Base-by-base conservation (phyloP, 2,797 vertebrate genomes). In the Acrossocheilus fasciatus region DNA sequence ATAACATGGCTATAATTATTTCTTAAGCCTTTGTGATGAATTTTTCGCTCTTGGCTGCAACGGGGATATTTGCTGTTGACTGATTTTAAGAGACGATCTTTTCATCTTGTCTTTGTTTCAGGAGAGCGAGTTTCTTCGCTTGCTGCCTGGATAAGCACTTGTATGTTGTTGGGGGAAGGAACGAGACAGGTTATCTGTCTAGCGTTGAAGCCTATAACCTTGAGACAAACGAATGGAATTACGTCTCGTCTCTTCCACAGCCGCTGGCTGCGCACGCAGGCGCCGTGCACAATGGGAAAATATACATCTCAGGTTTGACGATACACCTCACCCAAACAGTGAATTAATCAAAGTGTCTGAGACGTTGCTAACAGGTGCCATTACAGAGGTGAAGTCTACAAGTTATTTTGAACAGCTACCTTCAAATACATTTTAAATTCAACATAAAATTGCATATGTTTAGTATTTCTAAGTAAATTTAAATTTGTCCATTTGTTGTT, bases 71-170 rank as follows among this genome's bases (percentile, higher is more conserved):
- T 74, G 84, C 45, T 81, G 84, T 64, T 86, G 84, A 86, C 43
- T 62, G 84, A 41, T 68, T 34, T 82, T 68, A 84, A 80, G 54
- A 47, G 45, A 6, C 82, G 36, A 81, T 82, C 45, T 76, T 20
- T 86, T 30, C 75, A 66, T 54, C 68, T 78, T 85, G 68, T 88
- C 47, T 88, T 77, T 74, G 82, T 89, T 95, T 88, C 92, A 99
- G 98, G 96, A 98, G 98, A 96, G 98, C 98, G 93, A 99, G 98
- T 93, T 99, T 99, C 96, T 99, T 99, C 1, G 98, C 98, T 82
- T 99, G 98, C 92, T 96, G 97, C 88, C 94, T 99, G 90, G 98
- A 99, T 87, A 99, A 99, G 92, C 97, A 99, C 93, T 93, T 99
- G 89, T 99, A 99, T 0, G 98, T 99, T 86, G 98, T 99, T 45